Percentiles rank a stretch among this genome's conserved stretches.
Conservation (phyloP, 2,888 invertebrate species). For the Alloplasta piceator region DNA sequence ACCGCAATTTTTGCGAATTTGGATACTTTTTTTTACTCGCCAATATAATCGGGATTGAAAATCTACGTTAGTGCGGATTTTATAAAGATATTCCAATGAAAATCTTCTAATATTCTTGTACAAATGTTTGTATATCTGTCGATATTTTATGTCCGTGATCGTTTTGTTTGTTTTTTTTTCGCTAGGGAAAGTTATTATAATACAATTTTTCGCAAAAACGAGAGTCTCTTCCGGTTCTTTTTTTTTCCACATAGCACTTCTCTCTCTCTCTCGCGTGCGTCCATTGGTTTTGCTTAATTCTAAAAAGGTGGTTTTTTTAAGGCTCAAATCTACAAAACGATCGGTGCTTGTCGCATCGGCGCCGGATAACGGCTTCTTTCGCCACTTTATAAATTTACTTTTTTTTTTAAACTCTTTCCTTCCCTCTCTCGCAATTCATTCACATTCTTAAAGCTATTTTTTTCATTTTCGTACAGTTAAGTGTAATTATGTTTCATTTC, state of each 20-base stretch:
- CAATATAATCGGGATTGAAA: slow-evolving; percentile 46
- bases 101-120: slow-evolving; percentile 52
- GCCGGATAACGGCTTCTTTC: slow-evolving; percentile 43
- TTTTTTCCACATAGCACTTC: slow-evolving; percentile 32
- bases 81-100: slow-evolving; percentile 54
- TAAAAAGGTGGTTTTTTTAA: slow-evolving; percentile 47
- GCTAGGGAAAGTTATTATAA: slow-evolving; percentile 43
- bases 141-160: slow-evolving; percentile 24
- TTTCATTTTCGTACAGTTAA: slow-evolving; percentile 44
- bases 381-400: slow-evolving; percentile 39
- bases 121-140: slow-evolving; percentile 55
- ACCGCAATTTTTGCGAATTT: slow-evolving; percentile 29
- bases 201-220: slow-evolving; percentile 26
- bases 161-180: slow-evolving; percentile 18
- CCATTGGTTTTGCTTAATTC: slow-evolving; percentile 41
- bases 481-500: slow-evolving; percentile 54
- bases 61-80: slow-evolving; percentile 57
- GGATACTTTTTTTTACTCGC: slow-evolving; percentile 26
- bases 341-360: slow-evolving; percentile 39
- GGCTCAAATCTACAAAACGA: slow-evolving; percentile 50
- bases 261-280: slow-evolving; percentile 33
- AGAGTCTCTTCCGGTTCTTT: slow-evolving; percentile 19
- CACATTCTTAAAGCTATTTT: slow-evolving; percentile 58
- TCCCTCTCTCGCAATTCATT: slow-evolving; percentile 25
- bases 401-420: slow-evolving; percentile 7